A percentile compares a stretch with the other conserved stretches of the same genome.
Evolutionary conservation across 2,113 vertebrate species (phyloP).

Genomic region (Dipodomys ordii): DNA sequence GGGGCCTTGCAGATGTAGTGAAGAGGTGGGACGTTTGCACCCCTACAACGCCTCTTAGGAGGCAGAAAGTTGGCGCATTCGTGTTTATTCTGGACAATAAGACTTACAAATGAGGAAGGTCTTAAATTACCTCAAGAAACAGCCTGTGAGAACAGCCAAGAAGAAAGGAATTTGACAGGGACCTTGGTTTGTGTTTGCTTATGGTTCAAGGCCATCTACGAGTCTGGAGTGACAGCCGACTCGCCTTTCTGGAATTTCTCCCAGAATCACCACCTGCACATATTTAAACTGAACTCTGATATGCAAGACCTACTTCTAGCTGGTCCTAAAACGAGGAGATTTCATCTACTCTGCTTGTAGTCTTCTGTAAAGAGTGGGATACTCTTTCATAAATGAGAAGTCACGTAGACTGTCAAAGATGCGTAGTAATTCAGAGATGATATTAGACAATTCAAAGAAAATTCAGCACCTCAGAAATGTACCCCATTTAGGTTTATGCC

Average conservation of each 20-base stretch:
- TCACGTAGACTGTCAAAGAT: conserved; percentile 14
- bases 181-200: neutral
- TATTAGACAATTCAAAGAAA: neutral
- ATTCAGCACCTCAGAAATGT: neutral
- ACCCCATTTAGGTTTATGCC: neutral
- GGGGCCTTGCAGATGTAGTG: too few species aligned
- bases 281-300: conserved; percentile 40
- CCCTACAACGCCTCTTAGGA: neutral
- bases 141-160: neutral
- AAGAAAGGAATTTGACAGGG: conserved; percentile 14
- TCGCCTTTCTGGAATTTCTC: conserved; percentile 1
- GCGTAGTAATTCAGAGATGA: neutral
- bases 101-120: neutral
- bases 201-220: neutral
- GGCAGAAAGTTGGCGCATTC: fast-evolving
- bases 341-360: neutral
- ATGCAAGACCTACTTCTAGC: neutral
- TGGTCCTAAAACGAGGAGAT: neutral
- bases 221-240: neutral
- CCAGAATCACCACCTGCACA: neutral
- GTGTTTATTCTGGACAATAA: neutral
- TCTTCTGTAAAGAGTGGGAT: neutral
- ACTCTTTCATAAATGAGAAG: neutral
- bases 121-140: conserved; percentile 24
- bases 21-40: neutral